A percentile compares a stretch with the other conserved stretches of the same genome.
Evolutionary conservation across 2,113 vertebrate species (phyloP).

Genomic region (Willisornis vidua): DNA sequence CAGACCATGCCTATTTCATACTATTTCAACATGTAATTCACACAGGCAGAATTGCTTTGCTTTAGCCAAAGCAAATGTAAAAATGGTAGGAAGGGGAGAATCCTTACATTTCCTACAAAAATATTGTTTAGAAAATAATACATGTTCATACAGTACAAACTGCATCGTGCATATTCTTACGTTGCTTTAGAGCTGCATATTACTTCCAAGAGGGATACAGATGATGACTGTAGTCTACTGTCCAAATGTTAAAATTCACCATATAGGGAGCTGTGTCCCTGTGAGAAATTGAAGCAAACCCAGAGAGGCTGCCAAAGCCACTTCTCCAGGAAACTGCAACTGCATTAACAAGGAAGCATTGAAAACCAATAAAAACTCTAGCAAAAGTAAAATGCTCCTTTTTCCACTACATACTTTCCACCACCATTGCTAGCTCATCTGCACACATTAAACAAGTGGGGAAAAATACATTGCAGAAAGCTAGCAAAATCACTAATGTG

Average conservation of each 20-base stretch:
- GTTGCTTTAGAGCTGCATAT: not conserved
- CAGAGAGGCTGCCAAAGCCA: not conserved
- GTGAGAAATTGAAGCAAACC: not conserved
- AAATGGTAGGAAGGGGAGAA: not conserved
- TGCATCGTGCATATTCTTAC: not conserved
- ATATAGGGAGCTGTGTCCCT: not conserved
- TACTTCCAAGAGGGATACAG: not conserved
- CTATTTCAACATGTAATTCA: not conserved
- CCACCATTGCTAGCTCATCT: not conserved
- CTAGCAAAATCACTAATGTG: not conserved
- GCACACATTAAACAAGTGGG: not conserved
- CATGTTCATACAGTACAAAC: not conserved
- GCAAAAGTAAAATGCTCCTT: not conserved
- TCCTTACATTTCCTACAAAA: not conserved
- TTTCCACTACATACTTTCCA: fast-evolving
- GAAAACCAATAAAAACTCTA: not conserved
- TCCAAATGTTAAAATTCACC: not conserved
- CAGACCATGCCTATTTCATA: not conserved
- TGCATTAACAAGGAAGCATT: not conserved
- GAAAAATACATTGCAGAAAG: not conserved
- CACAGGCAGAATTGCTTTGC: not conserved
- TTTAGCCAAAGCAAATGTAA: not conserved
- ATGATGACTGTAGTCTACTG: not conserved
- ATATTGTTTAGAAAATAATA: not conserved
- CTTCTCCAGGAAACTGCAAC: not conserved